Conservation (phyloP, 2,113 vertebrate species). For the Tilapia sparmanii region DNA sequence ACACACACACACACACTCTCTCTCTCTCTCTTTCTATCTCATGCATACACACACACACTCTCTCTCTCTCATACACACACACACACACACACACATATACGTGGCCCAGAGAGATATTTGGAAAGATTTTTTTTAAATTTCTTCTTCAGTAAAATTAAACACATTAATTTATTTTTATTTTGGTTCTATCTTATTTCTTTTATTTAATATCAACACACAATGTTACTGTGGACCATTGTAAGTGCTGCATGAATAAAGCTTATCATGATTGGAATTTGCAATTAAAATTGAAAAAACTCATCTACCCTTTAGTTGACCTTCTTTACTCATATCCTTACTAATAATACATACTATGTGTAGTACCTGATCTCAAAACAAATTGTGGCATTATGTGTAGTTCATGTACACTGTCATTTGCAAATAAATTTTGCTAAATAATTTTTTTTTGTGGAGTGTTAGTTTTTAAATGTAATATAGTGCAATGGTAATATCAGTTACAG, state of each 20-base stretch:
- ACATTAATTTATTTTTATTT: neutral
- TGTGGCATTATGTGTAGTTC: neutral
- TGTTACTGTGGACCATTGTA: neutral
- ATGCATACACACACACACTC: neutral
- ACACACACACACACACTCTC: too few species aligned
- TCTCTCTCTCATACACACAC: too few species aligned
- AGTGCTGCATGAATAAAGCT: neutral
- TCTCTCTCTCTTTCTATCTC: too few species aligned
- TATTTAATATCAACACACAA: neutral
- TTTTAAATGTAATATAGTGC: neutral
- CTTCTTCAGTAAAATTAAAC: neutral
- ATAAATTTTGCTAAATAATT: neutral
- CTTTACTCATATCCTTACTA: neutral
- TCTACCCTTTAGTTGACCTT: neutral
- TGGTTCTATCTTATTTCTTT: neutral
- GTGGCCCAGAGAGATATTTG: neutral
- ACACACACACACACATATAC: neutral
- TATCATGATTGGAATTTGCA: neutral
- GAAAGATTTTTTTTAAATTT: fast-evolving
- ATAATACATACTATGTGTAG: neutral
- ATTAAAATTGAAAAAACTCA: neutral
- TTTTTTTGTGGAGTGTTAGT: neutral
- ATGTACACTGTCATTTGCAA: neutral
- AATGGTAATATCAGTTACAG: neutral
- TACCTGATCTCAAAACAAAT: neutral